Conservation (phyloP, 2,888 invertebrate species). For the Ormyrus nitidulus region DNA sequence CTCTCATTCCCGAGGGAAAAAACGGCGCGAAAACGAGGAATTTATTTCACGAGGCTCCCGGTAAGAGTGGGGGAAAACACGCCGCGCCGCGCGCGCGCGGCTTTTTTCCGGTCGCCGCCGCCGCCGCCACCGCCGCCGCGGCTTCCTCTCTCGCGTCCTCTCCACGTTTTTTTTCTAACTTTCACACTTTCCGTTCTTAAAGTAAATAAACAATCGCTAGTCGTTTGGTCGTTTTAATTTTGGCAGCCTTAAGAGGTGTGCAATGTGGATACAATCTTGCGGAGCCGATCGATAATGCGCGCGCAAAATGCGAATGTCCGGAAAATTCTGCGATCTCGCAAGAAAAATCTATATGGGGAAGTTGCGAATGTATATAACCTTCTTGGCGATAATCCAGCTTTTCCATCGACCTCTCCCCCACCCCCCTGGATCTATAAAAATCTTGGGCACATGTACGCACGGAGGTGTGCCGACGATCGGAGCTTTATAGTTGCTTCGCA, state of each 20-base stretch:
- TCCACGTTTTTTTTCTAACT: conserved; percentile 14
- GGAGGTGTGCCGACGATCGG: too few relatives aligned
- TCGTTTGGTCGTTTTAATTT: too few relatives aligned
- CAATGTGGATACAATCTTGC: too few relatives aligned
- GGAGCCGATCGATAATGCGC: not conserved
- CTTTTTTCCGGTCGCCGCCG: conserved; percentile 44
- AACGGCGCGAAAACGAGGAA: conserved; percentile 50
- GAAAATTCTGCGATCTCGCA: conserved; percentile 19
- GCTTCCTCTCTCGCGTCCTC: conserved; percentile 29
- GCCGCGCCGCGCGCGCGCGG: conserved; percentile 37
- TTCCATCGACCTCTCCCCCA: conserved; percentile 6
- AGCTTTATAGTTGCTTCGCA: too few relatives aligned
- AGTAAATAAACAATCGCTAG: too few relatives aligned
- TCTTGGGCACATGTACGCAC: too few relatives aligned
- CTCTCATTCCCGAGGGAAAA: conserved; percentile 54
- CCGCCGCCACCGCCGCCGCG: conserved; percentile 48
- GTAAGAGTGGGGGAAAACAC: conserved; percentile 37
- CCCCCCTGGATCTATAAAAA: not conserved
- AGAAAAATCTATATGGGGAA: not conserved
- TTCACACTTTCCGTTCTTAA: too few relatives aligned
- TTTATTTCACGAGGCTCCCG: not conserved
- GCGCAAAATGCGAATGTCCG: not conserved
- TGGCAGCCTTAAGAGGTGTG: too few relatives aligned
- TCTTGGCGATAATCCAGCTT: conserved; percentile 24
- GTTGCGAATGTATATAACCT: conserved; percentile 18